Base-by-base conservation (phyloP, 2,888 invertebrate genomes). In the Clusia tigrina region DNA sequence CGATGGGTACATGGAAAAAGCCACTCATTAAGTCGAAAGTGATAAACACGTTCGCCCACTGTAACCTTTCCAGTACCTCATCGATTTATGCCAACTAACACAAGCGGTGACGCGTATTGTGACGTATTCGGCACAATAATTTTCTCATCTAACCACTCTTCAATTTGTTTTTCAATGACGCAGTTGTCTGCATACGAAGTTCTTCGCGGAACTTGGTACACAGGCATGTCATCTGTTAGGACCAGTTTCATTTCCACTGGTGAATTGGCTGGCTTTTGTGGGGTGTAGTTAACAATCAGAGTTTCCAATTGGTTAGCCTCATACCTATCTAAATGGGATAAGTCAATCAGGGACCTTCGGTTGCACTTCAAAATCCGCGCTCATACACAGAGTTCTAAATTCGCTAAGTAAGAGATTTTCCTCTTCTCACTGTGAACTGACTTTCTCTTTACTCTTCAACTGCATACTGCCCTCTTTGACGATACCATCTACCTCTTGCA, bases 91-190 rank as follows among this genome's bases (percentile, higher is more conserved):
- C 22, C 58, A 22, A 63, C 63, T 37, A 66, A 79, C 15, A 64
- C 61, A 2, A 69, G 57, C 2, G 69, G 67, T 25, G 62, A 62
- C 1, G 78, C 72, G 57, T 76, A 81, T 2, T 78, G 74, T 1
- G 78, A 78, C 37, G 38, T n/a, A n/a, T n/a, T 59, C 12, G 48
- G 54, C 12, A n/a, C n/a, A n/a, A n/a, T n/a, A n/a, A n/a, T n/a
- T n/a, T n/a, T 55, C 22, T 1, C 51, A 25, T 15, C 60, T 22
- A 56, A n/a, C n/a, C 64, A 64, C 5, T 37, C 54, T 9, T 5
- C 5, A 6, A 80, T 65, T 2, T 81, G 72, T 5, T 75, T 75
- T 12, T 74, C 64, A 2, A 69, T 53, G 5, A 77, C 17, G 76
- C 78, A 78, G 22, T 60, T 48, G 5, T 60, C 60, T 42, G 51